Evolutionary conservation across 2,888 invertebrate genomes (phyloP).

Genomic region (Eucera pruinosa): DNA sequence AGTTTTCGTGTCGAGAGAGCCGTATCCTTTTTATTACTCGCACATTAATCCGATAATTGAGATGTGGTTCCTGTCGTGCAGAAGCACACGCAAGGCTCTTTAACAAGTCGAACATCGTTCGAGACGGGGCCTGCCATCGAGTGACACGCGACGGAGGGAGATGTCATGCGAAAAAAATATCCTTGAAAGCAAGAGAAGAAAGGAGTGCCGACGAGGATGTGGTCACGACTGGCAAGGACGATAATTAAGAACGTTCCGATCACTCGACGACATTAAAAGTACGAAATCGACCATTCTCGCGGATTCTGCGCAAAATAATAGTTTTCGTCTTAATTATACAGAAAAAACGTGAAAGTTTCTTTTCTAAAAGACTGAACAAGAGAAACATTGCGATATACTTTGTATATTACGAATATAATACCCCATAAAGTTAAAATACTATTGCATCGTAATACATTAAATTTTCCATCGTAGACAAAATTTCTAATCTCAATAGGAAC

Average conservation of each 20-base stretch:
- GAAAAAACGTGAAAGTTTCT: too few species aligned
- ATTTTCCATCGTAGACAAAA: too few species aligned
- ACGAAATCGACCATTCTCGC: constrained; percentile 4
- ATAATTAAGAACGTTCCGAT: constrained; percentile 24
- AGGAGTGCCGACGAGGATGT: constrained; percentile 11
- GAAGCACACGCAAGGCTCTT: constrained; percentile 70
- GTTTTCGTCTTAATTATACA: too few species aligned
- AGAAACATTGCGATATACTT: not conserved
- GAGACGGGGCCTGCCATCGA: constrained; percentile 37
- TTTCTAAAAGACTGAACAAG: not conserved
- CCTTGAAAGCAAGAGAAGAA: not conserved
- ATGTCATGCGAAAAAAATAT: constrained; percentile 12
- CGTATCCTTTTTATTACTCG: constrained; percentile 75
- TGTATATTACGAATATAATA: too few species aligned
- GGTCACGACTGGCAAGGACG: constrained; percentile 18
- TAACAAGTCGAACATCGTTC: constrained; percentile 72
- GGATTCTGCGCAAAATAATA: too few species aligned
- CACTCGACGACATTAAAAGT: not conserved
- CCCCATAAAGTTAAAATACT: too few species aligned
- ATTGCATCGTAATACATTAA: too few species aligned
- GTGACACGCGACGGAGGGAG: constrained; percentile 20
- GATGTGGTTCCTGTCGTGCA: constrained; percentile 76
- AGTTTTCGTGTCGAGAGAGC: not conserved
- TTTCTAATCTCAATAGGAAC: too few species aligned
- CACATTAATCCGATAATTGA: constrained; percentile 83